Evolutionary conservation across 2,888 invertebrate genomes (phyloP), one percentile per base, ranked within the genome.

Genomic region (Bugula neritina): DNA sequence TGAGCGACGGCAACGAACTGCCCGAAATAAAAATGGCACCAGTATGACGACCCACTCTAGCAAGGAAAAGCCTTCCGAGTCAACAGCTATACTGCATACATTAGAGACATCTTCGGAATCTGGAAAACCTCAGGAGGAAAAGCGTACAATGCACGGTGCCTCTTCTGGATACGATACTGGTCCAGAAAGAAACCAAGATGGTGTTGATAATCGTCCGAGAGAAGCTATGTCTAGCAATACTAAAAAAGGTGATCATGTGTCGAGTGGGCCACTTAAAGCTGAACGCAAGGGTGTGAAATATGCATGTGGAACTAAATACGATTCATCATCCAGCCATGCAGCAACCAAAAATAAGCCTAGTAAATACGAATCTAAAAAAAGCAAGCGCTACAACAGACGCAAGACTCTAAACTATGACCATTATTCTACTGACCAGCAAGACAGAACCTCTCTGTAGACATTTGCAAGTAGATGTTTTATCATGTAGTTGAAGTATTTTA

Each of bases 331-430:
- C 63, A 31, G 31, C 10, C 63, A 31, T 27, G 10, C 34, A 34
- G 63, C 29, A 17, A 21, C 10, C n/a, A 63, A 63, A 34, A 63
- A 17, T 34, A 63, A 63, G n/a, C 63, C 63, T 31, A 63, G 63
- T 27, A 63, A 31, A 34, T 63, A 63, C 34, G 63, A 63, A 34
- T 63, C 63, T 13, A 63, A 63, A 31, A 63, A 63, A 31, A 63
- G 31, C 63, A 63, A 63, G 31, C 63, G 63, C 27, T 63, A 63
- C 31, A 63, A 63, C n/a, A 21, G 63, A 25, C 63, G 63, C 63
- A 63, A 63, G 31, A 63, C 63, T 25, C 31, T 63, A 10, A 63
- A 63, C 31, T 63, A 63, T 31, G 63, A 63, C 27, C 63, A 63
- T 31, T 63, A 31, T 31, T 25, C 31, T 13, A 17, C 63, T 31